Evolutionary conservation across 1,140 invertebrate genomes (phyloP).

Genomic region (Rhagoletis zephyria): DNA sequence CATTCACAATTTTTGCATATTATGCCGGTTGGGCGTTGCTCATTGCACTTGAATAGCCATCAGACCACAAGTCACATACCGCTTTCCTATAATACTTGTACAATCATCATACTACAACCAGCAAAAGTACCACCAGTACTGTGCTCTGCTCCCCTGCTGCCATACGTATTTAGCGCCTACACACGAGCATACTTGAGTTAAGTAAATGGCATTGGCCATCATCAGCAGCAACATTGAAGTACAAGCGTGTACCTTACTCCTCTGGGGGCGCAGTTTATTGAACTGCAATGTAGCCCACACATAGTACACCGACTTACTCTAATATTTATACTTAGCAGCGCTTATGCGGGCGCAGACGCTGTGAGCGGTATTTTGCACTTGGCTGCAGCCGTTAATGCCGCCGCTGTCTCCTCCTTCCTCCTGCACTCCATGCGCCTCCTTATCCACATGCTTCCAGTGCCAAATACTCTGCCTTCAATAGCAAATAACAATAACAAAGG

Average conservation of each 20-base stretch:
- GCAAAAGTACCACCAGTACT: background rate
- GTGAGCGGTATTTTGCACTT: background rate
- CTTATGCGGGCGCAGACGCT: constrained; percentile 4
- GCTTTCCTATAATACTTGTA: background rate
- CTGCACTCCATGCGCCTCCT: background rate
- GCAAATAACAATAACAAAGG: background rate
- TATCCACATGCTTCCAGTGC: background rate
- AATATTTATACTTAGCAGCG: background rate
- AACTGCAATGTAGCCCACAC: constrained; percentile 15
- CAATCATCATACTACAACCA: background rate
- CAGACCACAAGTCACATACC: background rate
- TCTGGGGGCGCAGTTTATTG: constrained; percentile 42
- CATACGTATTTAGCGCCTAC: constrained; percentile 37
- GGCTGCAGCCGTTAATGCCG: background rate
- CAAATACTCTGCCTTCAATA: background rate
- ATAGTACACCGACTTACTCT: background rate
- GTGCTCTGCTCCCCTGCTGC: background rate
- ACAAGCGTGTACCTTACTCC: background rate
- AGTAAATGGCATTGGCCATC: constrained; percentile 42
- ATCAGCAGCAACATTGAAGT: background rate
- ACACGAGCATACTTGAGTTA: background rate
- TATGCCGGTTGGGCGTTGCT: constrained; percentile 37
- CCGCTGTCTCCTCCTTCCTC: background rate
- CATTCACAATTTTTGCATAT: constrained; percentile 22
- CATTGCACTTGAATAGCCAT: constrained; percentile 22